These are phyloP conservation scores for Cantharis lateralis DNA, from an alignment of 2,888 invertebrate species.

Conservation along the genomic window DNA sequence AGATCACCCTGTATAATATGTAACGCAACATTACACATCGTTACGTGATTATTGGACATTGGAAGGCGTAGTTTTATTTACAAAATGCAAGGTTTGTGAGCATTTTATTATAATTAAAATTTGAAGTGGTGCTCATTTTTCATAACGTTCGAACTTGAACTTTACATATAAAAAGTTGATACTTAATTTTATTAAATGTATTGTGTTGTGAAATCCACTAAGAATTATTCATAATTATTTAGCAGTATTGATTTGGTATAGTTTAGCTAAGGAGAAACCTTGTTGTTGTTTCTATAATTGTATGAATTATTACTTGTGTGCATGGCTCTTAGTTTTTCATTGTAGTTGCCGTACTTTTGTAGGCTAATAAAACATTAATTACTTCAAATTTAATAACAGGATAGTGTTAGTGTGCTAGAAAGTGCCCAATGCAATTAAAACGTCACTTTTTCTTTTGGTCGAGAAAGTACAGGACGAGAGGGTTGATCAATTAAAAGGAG, in stretches of 20 bases:
- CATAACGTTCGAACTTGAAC: conserved; percentile 10
- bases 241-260: not conserved
- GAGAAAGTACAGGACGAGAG: not conserved
- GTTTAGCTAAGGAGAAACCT: not conserved
- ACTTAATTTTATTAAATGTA: not conserved
- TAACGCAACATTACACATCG: not conserved
- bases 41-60: not conserved
- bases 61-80: not conserved
- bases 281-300: not conserved
- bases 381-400: not conserved
- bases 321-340: not conserved
- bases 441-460: not conserved
- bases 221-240: not conserved
- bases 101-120: not conserved
- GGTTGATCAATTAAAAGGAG: too few species aligned
- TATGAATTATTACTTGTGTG: not conserved
- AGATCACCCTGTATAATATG: not conserved
- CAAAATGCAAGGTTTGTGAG: not conserved
- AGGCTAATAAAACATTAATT: not conserved
- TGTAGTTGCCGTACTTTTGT: not conserved
- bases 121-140: conserved; percentile 5
- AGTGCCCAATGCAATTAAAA: not conserved
- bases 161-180: not conserved
- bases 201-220: not conserved
- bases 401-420: not conserved